Evolutionary conservation across 2,888 invertebrate species (phyloP).

Genomic region (Tiliacea aurago): DNA sequence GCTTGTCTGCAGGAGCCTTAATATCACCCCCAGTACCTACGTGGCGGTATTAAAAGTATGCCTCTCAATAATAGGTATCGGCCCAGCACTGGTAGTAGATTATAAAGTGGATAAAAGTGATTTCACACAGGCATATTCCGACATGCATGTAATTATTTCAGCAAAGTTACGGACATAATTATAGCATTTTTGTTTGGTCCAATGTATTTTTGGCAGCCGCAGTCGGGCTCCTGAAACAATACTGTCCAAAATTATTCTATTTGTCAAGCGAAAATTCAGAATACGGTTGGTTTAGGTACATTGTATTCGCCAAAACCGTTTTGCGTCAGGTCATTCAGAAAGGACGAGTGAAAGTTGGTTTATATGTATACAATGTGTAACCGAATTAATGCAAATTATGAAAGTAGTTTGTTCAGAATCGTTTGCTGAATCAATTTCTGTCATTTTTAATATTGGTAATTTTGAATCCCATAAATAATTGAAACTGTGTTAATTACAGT

Average conservation of each 20-base stretch:
- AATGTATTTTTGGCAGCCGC: conserved; percentile 59
- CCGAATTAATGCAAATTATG: no score
- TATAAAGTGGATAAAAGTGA: conserved; percentile 29
- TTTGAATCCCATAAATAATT: no score
- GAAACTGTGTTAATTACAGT: no score
- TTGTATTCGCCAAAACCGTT: conserved; percentile 33
- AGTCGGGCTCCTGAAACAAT: conserved; percentile 49
- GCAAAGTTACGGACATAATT: conserved; percentile 51
- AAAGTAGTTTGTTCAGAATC: no score
- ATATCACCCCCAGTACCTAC: not conserved
- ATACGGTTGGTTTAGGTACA: conserved; percentile 27
- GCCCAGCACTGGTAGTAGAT: not conserved
- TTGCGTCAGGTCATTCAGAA: conserved; percentile 25
- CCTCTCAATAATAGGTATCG: not conserved
- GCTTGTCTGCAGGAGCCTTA: not conserved
- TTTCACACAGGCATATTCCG: conserved; percentile 42
- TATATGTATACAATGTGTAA: no score
- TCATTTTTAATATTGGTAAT: no score
- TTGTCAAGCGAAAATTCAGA: conserved; percentile 41
- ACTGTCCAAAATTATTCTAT: conserved; percentile 51
- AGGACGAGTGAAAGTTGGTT: conserved; percentile 46
- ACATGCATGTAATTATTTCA: conserved; percentile 39
- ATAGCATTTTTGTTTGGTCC: conserved; percentile 55
- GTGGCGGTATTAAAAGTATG: conserved; percentile 5
- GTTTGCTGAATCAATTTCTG: no score